A percentile compares a stretch with the other conserved stretches of the same genome.
Evolutionary conservation across 2,888 invertebrate genomes (phyloP).

Genomic region (Vanessa cardui): DNA sequence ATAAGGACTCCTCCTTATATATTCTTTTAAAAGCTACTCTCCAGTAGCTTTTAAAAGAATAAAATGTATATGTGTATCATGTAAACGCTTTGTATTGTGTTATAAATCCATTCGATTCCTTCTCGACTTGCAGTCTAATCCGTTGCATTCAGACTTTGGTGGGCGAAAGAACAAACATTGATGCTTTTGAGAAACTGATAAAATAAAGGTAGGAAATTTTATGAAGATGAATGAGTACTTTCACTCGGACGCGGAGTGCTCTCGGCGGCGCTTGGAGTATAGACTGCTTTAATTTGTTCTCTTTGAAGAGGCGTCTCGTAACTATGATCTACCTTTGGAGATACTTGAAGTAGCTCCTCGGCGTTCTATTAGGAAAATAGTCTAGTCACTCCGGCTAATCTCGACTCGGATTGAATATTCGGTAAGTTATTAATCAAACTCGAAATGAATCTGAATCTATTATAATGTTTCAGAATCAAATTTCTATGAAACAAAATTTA

Average conservation of each 20-base stretch:
- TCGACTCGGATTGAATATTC: background rate
- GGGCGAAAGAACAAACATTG: background rate
- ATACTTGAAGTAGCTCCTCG: background rate
- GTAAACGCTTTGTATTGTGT: no score
- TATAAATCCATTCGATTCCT: no score
- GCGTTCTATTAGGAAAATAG: background rate
- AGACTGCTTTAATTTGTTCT: constrained; percentile 2
- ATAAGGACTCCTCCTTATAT: no score
- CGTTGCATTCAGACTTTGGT: background rate
- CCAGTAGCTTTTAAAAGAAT: no score
- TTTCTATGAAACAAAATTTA: no score
- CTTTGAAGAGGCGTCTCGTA: constrained; percentile 1
- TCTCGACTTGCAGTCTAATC: no score
- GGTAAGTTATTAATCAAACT: no score
- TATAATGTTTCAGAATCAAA: no score
- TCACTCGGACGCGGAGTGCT: background rate
- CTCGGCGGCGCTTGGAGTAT: background rate
- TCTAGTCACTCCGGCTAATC: constrained; percentile 1
- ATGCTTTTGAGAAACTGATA: background rate
- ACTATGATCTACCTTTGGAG: background rate
- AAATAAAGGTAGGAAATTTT: constrained; percentile 5
- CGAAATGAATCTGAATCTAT: no score
- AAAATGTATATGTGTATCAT: no score
- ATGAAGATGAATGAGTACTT: constrained; percentile 5
- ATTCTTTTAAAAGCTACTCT: no score